Evolutionary conservation across 2,113 vertebrate genomes (phyloP).

Genomic region (Eulacestoma nigropectus): DNA sequence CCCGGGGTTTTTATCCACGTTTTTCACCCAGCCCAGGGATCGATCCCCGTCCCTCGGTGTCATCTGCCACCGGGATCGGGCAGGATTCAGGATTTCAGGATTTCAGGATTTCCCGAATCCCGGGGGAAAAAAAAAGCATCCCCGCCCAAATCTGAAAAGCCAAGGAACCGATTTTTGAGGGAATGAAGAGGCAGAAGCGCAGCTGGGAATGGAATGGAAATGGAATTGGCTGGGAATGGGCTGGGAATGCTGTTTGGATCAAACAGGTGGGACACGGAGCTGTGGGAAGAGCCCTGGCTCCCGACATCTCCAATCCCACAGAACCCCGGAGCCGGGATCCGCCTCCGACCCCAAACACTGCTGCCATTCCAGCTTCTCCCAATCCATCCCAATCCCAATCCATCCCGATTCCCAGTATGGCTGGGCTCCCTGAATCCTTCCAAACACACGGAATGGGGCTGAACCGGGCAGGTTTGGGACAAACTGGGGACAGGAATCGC

Average conservation of each 20-base stretch:
- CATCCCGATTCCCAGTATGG: background rate
- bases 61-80: background rate
- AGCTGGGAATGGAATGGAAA: too few species aligned
- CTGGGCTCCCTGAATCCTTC: background rate
- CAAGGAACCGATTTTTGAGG: background rate
- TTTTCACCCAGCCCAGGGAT: background rate
- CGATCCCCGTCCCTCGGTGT: background rate
- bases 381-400: background rate
- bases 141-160: background rate
- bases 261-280: background rate
- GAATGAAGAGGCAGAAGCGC: too few species aligned
- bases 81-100: background rate
- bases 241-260: background rate
- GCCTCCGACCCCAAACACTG: background rate
- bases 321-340: background rate
- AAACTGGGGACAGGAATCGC: background rate
- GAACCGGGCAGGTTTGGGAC: background rate
- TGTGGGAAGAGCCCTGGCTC: background rate
- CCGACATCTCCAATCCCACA: background rate
- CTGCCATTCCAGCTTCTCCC: background rate
- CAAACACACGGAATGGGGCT: background rate
- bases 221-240: too few species aligned
- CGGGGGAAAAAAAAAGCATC: background rate
- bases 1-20: accelerated
- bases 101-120: background rate